Evolutionary conservation across 2,888 invertebrate genomes (phyloP).

Genomic region (Coremacera marginata): DNA sequence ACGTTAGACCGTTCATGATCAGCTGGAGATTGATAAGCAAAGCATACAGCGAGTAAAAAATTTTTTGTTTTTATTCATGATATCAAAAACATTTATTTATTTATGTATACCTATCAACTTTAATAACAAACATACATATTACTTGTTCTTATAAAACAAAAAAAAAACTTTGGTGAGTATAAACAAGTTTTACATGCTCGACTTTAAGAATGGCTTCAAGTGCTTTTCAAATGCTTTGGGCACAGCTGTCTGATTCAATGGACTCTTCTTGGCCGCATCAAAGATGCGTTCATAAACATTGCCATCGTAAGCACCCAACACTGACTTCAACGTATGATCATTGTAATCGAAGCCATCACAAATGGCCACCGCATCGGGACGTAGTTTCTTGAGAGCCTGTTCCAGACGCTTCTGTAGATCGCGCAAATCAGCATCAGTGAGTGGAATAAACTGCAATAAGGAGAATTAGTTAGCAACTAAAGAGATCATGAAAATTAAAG

Average conservation of each 20-base stretch:
- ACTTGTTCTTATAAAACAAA: no score
- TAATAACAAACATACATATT: background rate
- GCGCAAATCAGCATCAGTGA: constrained; percentile 48
- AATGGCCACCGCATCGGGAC: constrained; percentile 89
- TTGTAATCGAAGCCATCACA: constrained; percentile 92
- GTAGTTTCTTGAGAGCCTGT: constrained; percentile 76
- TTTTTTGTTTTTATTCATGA: no score
- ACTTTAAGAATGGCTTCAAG: constrained; percentile 84
- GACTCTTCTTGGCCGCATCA: constrained; percentile 84
- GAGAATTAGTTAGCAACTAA: background rate
- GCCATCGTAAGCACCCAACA: constrained; percentile 86
- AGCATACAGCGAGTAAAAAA: no score
- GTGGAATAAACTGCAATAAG: constrained; percentile 55
- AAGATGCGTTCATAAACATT: constrained; percentile 86
- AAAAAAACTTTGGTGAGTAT: background rate
- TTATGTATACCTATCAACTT: no score
- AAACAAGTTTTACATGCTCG: constrained; percentile 72
- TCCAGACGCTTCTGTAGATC: constrained; percentile 79
- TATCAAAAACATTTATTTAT: no score
- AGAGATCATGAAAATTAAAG: background rate
- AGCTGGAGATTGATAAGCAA: no score
- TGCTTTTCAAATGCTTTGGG: constrained; percentile 77
- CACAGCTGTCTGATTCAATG: constrained; percentile 84
- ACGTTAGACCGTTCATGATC: no score
- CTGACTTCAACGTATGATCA: constrained; percentile 82